Percentiles rank a stretch among this genome's conserved stretches.
phyloP scores from a whole-genome alignment of 2,113 vertebrate species.

The Erythrolamprus reginae region DNA sequence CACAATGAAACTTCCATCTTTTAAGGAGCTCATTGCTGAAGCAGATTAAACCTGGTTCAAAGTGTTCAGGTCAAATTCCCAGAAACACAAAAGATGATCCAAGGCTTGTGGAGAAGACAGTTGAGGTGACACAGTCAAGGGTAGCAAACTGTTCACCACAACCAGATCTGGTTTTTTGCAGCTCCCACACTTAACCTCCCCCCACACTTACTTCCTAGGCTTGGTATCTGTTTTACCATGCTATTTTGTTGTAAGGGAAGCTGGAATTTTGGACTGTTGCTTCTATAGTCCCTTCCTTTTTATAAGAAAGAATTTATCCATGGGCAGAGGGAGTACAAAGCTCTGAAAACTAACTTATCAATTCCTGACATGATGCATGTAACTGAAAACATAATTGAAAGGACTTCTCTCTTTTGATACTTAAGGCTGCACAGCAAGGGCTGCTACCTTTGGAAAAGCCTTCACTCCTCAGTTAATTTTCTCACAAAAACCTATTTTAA shows the following conservation, averaged over 20 bases:
- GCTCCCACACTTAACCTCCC: neutral
- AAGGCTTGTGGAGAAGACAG: neutral
- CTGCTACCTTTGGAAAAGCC: neutral
- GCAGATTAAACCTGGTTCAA: neutral
- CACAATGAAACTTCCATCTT: neutral
- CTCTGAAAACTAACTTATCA: neutral
- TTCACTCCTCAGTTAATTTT: neutral
- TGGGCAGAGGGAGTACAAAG: neutral
- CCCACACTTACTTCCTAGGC: neutral
- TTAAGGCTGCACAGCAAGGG: neutral
- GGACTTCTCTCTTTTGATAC: neutral
- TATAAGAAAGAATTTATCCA: neutral
- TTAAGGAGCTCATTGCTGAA: neutral
- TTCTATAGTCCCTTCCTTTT: neutral
- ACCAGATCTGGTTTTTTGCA: neutral
- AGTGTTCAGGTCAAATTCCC: neutral
- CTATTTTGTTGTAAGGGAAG: neutral
- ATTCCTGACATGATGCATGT: neutral
- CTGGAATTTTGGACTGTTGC: neutral
- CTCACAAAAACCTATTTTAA: neutral
- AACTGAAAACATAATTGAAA: neutral
- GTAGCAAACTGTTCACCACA: neutral
- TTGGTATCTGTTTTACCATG: neutral
- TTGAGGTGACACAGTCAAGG: neutral
- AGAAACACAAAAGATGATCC: neutral